These are phyloP conservation scores for cattle (Bos taurus) DNA, from an alignment of 2,113 vertebrate species.

Conservation along the genomic window ARS-UCD2.0 NC_037349.1:27602001-27602500, in stretches of 20 bases:
- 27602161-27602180: background rate
- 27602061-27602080: background rate
- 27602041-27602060: background rate
- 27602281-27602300: background rate
- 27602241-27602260: background rate
- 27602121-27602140: accelerated
- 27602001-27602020: background rate
- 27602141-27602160: background rate
- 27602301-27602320: background rate
- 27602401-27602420: background rate
- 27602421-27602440: background rate
- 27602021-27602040: background rate
- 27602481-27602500: background rate
- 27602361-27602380: background rate
- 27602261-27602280: background rate
- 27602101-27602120: background rate
- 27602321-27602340: background rate
- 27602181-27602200: background rate
- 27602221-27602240: background rate
- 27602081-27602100: background rate
- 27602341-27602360: background rate
- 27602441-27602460: background rate
- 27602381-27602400: background rate
- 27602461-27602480: background rate
- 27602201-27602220: background rate